Evolutionary conservation across 30 jellyfish, hydroid and myxozoan genomes (phyloP), one percentile per base, ranked within the genome.

Genomic region (Hydra vulgaris): DNA sequence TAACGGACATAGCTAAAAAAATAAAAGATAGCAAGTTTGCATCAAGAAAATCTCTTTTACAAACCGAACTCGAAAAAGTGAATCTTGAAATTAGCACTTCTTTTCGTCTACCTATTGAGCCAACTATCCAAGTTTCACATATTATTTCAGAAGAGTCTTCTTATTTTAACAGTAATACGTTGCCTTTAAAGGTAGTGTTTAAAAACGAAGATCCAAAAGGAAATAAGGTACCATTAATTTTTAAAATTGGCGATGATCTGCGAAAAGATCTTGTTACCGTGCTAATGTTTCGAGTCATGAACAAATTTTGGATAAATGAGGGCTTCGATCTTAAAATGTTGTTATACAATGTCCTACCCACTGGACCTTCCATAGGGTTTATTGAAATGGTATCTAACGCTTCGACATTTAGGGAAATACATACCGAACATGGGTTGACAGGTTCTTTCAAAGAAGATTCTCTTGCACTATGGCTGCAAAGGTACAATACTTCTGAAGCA

Each of bases 401-500:
- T 0, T 69, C 92, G 52, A 93, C 99, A 12, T 53, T 93, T 26
- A 86, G 99, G 26, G 99, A 93, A 79, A 93, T 93, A 18, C 99
- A 93, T 80, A 86, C 81, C 20, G 93, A 88, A 77, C 93, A 84
- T 71, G 99, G 99, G 8, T 87, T 93, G 54, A 93, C 99, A 7
- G 99, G 99, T 23, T 87, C 99, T 16, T 93, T 93, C 70, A 93
- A 93, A 73, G 96, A 93, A 26, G 95, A 93, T 54, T 94, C 95
- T 56, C 79, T 93, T 26, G 81, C 82, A 25, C 66, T 87, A 20
- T 93, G 99, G 99, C 86, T 93, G 81, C 96, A 93, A 82, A 79
- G 81, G 27, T 93, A 69, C 89, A 93, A 93, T 67, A 72, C 87
- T 19, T 27, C 95, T 17, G 95, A 87, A 52, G 81, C 71, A 7